These are phyloP conservation scores for Arion vulgaris DNA, from an alignment of 1,140 invertebrate species.

Conservation along the genomic window DNA sequence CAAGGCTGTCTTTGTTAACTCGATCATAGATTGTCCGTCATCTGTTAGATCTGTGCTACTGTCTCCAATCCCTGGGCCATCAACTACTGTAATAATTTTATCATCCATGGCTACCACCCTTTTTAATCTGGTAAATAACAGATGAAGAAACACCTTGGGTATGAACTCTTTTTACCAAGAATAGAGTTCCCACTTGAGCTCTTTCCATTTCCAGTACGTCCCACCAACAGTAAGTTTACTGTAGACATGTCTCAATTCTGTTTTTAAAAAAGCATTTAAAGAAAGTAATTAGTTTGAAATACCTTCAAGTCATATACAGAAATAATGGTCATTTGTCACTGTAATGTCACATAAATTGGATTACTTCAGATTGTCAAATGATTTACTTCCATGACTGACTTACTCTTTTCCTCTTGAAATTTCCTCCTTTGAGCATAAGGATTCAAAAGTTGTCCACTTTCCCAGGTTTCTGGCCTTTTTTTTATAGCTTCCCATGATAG, in stretches of 20 bases:
- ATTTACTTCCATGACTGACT: too few species aligned
- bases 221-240: conserved; percentile 12
- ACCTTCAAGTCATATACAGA: background rate
- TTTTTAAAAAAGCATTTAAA: background rate
- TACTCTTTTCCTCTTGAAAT: too few species aligned
- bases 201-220: conserved; percentile 27
- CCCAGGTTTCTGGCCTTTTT: too few species aligned
- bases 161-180: background rate
- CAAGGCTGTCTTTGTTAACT: background rate
- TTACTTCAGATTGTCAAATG: too few species aligned
- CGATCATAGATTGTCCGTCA: background rate
- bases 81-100: background rate
- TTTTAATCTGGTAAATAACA: conserved; percentile 3
- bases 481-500: too few species aligned
- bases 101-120: background rate
- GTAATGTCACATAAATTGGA: too few species aligned
- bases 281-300: too few species aligned
- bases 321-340: too few species aligned
- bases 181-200: background rate
- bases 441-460: too few species aligned
- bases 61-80: background rate
- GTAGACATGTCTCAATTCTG: background rate
- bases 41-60: background rate
- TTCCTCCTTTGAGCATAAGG: too few species aligned
- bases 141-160: conserved; percentile 38